A percentile compares a stretch with the other conserved stretches of the same genome.
phyloP scores from a whole-genome alignment of 2,888 invertebrate species.

The Chrysina gloriosa region DNA sequence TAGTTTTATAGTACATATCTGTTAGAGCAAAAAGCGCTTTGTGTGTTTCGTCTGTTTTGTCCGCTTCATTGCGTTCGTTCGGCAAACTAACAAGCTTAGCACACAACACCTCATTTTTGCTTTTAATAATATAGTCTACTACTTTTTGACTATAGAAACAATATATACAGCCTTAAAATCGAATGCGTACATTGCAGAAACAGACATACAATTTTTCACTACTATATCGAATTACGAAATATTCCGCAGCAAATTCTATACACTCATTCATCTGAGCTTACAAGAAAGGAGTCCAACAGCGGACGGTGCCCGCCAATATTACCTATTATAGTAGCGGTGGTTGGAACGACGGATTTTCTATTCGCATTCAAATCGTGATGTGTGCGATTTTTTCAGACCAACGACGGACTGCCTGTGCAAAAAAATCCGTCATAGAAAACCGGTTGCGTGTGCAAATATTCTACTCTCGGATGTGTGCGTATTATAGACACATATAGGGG shows the following conservation, averaged over 20 bases:
- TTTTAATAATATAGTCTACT: too few species aligned
- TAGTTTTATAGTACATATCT: too few species aligned
- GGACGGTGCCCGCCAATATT: background rate
- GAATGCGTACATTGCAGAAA: too few species aligned
- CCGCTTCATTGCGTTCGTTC: too few species aligned
- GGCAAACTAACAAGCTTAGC: too few species aligned
- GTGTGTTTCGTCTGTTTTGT: too few species aligned
- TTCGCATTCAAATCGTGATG: slow-evolving; percentile 35
- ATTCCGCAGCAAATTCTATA: background rate
- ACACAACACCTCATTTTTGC: too few species aligned
- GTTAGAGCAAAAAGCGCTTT: too few species aligned
- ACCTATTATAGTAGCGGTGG: background rate
- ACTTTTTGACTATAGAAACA: too few species aligned
- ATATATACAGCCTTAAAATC: too few species aligned
- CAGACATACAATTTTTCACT: too few species aligned
- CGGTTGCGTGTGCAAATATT: slow-evolving; percentile 52
- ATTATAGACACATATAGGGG: slow-evolving; percentile 41
- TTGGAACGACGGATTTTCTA: slow-evolving; percentile 20
- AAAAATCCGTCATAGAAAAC: slow-evolving; percentile 51
- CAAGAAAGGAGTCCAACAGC: background rate
- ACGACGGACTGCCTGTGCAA: slow-evolving; percentile 18
- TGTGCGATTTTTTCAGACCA: slow-evolving; percentile 30
- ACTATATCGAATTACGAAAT: too few species aligned
- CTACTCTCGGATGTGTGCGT: slow-evolving; percentile 35
- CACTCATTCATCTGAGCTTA: background rate